Base-by-base conservation (phyloP, 2,113 vertebrate species). In the Pica pica region DNA sequence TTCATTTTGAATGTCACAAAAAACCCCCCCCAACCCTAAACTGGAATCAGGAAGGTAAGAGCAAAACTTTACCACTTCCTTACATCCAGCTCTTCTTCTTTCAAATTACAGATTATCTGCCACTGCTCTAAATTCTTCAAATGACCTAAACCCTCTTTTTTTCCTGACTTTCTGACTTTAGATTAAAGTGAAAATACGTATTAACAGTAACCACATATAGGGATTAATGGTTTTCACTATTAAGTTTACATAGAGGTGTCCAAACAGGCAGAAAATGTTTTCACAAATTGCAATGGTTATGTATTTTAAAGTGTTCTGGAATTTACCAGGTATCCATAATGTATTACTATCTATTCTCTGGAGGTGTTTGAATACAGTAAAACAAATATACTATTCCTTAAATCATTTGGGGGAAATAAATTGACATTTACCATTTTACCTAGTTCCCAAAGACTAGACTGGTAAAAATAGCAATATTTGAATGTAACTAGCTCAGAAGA, bases 121-220 rank as follows among this genome's bases (percentile, higher is more conserved):
- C 47, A 80, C 23, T 33, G 24, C 23, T 42, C 6, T 75, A 57
- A 85, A 0, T 52, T 78, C 26, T 71, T 61, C 0, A 61, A 31
- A 84, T 65, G 39, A 7, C 0, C 2, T 11, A 39, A 60, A 50
- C 16, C 18, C 6, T 47, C 52, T 2, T 44, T 33, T 49, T 44
- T 42, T 52, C 6, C 16, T 64, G 9, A 3, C 9, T 64, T 83
- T 76, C 23, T 89, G 33, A 24, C n/a, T n/a, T n/a, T n/a, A n/a
- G 8, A 42, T 47, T 35, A n/a, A 10, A 83, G 14, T 74, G 37
- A 61, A 64, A 87, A 92, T 49, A 35, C n/a, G 28, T 19, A 57
- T n/a, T 22, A 64, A 53, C 12, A 85, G 13, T 11, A 47, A 46
- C 2, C 3, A 1, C 16, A 20, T 11, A 23, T 10, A 56, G 0